These are phyloP conservation scores for Acleris laterana DNA, from an alignment of 2,888 invertebrate species.

Conservation along the genomic window DNA sequence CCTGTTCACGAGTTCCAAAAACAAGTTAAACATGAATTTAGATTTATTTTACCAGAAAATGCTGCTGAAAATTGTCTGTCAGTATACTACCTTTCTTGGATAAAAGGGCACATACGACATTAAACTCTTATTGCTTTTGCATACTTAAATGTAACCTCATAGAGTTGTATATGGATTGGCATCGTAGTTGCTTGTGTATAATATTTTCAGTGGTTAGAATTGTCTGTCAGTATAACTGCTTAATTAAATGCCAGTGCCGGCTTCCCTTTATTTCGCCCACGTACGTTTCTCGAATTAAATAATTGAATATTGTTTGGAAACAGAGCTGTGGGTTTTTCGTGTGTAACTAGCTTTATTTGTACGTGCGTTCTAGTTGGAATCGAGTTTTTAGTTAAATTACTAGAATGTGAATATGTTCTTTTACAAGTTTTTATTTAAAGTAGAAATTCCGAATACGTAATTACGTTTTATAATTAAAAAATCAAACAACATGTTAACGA, in stretches of 20 bases:
- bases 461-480: too few relatives aligned
- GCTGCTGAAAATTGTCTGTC: conserved; percentile 35
- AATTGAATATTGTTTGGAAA: conserved; percentile 56
- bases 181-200: too few relatives aligned
- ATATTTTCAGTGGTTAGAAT: not conserved
- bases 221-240: conserved; percentile 47
- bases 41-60: conserved; percentile 34
- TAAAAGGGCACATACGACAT: too few relatives aligned
- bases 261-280: conserved; percentile 52
- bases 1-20: conserved; percentile 26
- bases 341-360: conserved; percentile 38
- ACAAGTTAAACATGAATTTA: conserved; percentile 36
- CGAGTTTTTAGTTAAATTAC: conserved; percentile 9
- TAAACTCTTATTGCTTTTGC: too few relatives aligned
- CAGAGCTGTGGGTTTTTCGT: conserved; percentile 42
- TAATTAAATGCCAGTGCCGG: conserved; percentile 66
- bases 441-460: not conserved
- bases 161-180: too few relatives aligned
- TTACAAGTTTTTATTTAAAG: not conserved
- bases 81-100: conserved; percentile 29
- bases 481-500: too few relatives aligned
- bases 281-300: conserved; percentile 58
- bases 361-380: conserved; percentile 24
- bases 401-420: not conserved
- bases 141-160: too few relatives aligned